Percentiles rank a stretch among this genome's conserved stretches.
Evolutionary conservation across 2,888 invertebrate genomes (phyloP).

Genomic region (Dilophus febrilis): DNA sequence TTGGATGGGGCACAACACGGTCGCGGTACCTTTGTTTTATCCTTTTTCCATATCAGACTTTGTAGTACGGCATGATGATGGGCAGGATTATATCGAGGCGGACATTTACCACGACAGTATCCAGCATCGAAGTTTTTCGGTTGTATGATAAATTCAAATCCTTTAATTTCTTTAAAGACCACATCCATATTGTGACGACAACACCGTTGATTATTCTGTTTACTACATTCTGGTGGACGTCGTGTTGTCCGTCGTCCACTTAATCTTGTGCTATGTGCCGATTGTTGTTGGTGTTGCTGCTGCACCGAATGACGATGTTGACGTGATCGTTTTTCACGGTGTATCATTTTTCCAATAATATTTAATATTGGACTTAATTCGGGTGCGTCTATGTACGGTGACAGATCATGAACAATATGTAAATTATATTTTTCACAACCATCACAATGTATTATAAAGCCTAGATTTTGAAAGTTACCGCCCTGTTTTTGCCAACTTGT

Average conservation of each 20-base stretch:
- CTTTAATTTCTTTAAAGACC: constrained; percentile 44
- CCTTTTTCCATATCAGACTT: constrained; percentile 45
- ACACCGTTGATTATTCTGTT: constrained; percentile 37
- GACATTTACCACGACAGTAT: constrained; percentile 51
- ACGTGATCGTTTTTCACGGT: constrained; percentile 17
- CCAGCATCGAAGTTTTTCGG: constrained; percentile 56
- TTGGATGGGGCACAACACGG: constrained; percentile 55
- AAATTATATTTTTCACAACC: constrained; percentile 29
- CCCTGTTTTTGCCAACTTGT: constrained; percentile 31
- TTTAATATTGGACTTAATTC: constrained; percentile 23
- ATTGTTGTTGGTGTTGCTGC: constrained; percentile 8
- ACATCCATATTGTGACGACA: constrained; percentile 50
- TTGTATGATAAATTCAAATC: constrained; percentile 45
- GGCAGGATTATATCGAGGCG: constrained; percentile 47
- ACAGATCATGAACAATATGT: constrained; percentile 20
- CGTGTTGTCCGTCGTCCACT: constrained; percentile 22
- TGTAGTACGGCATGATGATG: constrained; percentile 54
- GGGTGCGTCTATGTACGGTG: constrained; percentile 5
- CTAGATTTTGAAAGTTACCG: constrained; percentile 31
- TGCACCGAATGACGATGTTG: constrained; percentile 11
- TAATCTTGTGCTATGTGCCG: constrained; percentile 2
- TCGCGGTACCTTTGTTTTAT: constrained; percentile 33
- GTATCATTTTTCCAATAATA: constrained; percentile 20
- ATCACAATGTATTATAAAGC: constrained; percentile 36
- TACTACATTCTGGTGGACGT: constrained; percentile 36